phyloP scores from a whole-genome alignment of 2,113 vertebrate genomes.

The Pantherophis guttatus region DNA sequence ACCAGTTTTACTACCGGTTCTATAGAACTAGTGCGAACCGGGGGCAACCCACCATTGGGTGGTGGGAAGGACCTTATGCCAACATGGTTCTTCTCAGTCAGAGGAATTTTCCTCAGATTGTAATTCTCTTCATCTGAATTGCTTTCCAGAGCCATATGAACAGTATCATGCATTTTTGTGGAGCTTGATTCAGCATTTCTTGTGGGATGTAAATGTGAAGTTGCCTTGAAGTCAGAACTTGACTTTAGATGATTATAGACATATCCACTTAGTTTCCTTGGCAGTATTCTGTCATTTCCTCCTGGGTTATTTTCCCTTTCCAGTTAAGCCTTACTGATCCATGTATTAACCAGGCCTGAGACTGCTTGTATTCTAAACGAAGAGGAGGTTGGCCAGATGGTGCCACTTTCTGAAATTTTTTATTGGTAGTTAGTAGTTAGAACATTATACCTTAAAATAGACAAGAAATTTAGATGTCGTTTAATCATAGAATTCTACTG shows the following conservation, averaged over 20 bases:
- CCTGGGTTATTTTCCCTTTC: neutral
- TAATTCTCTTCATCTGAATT: neutral
- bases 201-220: neutral
- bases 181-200: neutral
- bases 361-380: neutral
- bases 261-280: neutral
- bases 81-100: neutral
- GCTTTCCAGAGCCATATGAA: neutral
- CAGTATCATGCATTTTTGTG: neutral
- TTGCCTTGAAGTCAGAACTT: neutral
- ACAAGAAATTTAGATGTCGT: neutral
- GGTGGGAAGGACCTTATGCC: neutral
- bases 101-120: neutral
- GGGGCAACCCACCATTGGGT: no score
- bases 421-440: neutral
- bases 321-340: neutral
- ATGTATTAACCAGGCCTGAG: neutral
- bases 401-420: neutral
- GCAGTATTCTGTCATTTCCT: neutral
- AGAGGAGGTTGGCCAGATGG: neutral
- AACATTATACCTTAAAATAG: neutral
- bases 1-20: no score
- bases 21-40: no score
- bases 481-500: neutral
- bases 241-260: neutral